Evolutionary conservation across 2,113 vertebrate genomes (phyloP).

Genomic region (Sinocyclocheilus anophthalmus): DNA sequence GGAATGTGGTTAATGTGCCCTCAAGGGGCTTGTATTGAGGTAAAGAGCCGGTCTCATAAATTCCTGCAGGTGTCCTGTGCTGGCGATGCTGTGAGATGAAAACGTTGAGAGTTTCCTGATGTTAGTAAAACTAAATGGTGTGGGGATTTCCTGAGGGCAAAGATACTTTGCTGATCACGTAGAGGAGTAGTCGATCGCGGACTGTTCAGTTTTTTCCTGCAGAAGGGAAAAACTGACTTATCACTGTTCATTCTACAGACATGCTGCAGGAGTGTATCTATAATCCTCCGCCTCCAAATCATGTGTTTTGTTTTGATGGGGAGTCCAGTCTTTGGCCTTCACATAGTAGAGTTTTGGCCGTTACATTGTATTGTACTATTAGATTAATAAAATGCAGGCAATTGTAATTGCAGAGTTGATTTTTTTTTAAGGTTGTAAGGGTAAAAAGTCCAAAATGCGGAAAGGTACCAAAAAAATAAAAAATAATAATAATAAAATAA

Average conservation of each 20-base stretch:
- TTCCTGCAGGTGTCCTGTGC: constrained; percentile 1
- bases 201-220: not conserved
- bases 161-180: not conserved
- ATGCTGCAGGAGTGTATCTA: not conserved
- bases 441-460: not conserved
- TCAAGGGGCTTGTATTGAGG: not conserved
- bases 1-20: constrained; percentile 1
- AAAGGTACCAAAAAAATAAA: not conserved
- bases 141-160: not conserved
- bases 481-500: not conserved
- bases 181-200: not conserved
- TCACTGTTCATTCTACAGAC: not conserved
- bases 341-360: not conserved
- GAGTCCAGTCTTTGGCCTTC: not conserved
- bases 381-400: not conserved
- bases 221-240: not conserved
- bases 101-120: constrained; percentile 16
- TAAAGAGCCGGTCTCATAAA: not conserved
- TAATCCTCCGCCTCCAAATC: not conserved
- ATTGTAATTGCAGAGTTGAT: not conserved
- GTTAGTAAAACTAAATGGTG: constrained; percentile 1
- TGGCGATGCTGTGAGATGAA: not conserved
- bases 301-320: constrained; percentile 3
- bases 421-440: not conserved
- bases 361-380: not conserved